Base-by-base conservation (phyloP, 2,113 vertebrate species). In the Pterocles burchelli region DNA sequence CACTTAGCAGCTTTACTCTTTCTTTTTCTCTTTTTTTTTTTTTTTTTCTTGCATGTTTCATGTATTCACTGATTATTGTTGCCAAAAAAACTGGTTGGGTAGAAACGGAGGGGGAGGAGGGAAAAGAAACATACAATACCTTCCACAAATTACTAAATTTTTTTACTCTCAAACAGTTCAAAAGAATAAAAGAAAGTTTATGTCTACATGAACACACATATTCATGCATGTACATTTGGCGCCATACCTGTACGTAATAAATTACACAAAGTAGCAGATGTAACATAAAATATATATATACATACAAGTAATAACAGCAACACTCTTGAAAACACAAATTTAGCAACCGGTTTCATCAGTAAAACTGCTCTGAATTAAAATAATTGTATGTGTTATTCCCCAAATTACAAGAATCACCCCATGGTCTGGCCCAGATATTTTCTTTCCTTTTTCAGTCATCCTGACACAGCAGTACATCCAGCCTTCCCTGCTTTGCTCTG, bases 201-300 rank as follows among this genome's bases (percentile, higher is more conserved):
- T n/a, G n/a, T n/a, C n/a, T 11, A 33, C 13, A 63, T 5, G 34
- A 2, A 43, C 18, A 28, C 5, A 38, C 12, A 71, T 17, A 36
- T 46, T 80, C 38, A 34, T 83, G 7, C 17, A 73, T 41, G 36
- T 48, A 34, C 10, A 54, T n/a, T 58, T 73, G 54, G 17, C 45
- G 4, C 17, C 13, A 38, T 74, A 33, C 11, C 4, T 6, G 76
- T 68, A 34, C 29, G 16, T 51, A 61, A 48, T 49, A 68, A 61
- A 2, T 67, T 58, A 38, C 8, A 45, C 10, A 33, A 49, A 52
- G 10, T 24, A 61, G 15, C 7, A 48, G n/a, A 77, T 67, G 15
- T 0, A 4, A 66, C 2, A 3, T 3, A 61, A 5, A 12, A 17
- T 38, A 18, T 25, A 38, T 36, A 63, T 8, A 41, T 38, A 18